Percentiles rank a stretch among this genome's conserved stretches.
These are phyloP conservation scores for Pantherophis vulpinus DNA, from an alignment of 2,797 vertebrate species.

Conservation along the genomic window DNA sequence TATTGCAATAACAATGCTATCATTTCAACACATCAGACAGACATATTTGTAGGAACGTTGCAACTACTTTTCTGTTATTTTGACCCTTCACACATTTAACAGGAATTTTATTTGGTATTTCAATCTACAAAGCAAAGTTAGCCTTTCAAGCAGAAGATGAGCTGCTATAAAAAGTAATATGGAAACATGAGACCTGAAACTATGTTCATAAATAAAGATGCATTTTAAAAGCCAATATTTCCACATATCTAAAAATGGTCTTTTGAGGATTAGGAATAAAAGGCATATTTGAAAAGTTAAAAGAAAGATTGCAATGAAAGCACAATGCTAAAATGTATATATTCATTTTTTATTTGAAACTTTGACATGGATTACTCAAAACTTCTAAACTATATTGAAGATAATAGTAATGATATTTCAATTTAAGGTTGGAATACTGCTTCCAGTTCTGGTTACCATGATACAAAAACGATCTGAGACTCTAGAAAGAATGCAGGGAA, in stretches of 20 bases:
- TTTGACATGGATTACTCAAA: not conserved
- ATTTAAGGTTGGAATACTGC: not conserved
- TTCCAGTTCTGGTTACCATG: not conserved
- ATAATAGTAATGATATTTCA: not conserved
- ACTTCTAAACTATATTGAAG: not conserved
- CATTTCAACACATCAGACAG: conserved; percentile 47
- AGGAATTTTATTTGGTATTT: not conserved
- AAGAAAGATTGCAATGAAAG: not conserved
- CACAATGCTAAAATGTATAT: not conserved
- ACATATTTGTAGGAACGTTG: fast-evolving
- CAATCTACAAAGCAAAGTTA: not conserved
- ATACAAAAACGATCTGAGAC: not conserved
- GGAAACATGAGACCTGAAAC: not conserved
- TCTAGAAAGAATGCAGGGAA: not conserved
- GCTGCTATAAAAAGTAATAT: not conserved
- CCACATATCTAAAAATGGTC: not conserved
- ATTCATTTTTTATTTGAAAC: not conserved
- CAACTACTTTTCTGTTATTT: not conserved
- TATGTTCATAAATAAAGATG: not conserved
- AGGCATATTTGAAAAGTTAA: not conserved
- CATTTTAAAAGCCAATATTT: not conserved
- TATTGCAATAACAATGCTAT: conserved; percentile 33
- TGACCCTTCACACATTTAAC: not conserved
- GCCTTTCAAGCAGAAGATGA: not conserved
- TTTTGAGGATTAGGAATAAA: not conserved